These are phyloP conservation scores for Solea senegalensis DNA, from an alignment of 2,113 vertebrate genomes.

Conservation along the genomic window DNA sequence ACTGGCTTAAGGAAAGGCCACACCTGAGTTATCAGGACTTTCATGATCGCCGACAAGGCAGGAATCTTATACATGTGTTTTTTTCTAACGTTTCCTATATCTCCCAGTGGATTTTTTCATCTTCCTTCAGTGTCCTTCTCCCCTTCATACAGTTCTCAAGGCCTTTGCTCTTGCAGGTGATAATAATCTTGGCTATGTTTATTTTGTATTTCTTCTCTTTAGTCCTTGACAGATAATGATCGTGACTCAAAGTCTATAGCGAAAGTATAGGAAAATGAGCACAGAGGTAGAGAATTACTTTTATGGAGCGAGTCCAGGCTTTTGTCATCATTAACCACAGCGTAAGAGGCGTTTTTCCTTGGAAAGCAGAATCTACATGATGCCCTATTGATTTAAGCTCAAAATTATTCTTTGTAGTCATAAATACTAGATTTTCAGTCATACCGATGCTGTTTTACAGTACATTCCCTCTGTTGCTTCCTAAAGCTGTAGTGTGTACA, in stretches of 20 bases:
- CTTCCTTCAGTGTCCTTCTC: conserved; percentile 2
- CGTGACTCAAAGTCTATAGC: conserved; percentile 24
- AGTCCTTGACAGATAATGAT: conserved; percentile 55
- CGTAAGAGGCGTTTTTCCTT: not conserved
- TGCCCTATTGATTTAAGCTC: not conserved
- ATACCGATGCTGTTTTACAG: too few relatives aligned
- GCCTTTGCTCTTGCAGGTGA: conserved; percentile 44
- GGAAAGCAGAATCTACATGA: not conserved
- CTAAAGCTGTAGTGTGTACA: too few relatives aligned
- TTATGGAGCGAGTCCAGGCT: not conserved
- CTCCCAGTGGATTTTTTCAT: conserved; percentile 28
- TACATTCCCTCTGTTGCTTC: too few relatives aligned
- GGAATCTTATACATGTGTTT: conserved; percentile 29
- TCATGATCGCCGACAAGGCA: conserved; percentile 12
- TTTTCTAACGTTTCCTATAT: conserved; percentile 47
- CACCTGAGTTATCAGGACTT: conserved; percentile 42
- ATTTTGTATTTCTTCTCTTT: conserved; percentile 35
- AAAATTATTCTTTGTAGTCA: not conserved
- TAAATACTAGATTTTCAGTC: not conserved
- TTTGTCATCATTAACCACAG: not conserved
- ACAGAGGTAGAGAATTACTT: not conserved
- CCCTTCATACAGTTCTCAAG: conserved; percentile 27
- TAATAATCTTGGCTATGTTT: conserved; percentile 62
- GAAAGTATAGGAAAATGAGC: conserved; percentile 40
- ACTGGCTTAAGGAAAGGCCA: conserved; percentile 40